phyloP scores from a whole-genome alignment of 2,888 invertebrate species.

The Drosophila falleni region DNA sequence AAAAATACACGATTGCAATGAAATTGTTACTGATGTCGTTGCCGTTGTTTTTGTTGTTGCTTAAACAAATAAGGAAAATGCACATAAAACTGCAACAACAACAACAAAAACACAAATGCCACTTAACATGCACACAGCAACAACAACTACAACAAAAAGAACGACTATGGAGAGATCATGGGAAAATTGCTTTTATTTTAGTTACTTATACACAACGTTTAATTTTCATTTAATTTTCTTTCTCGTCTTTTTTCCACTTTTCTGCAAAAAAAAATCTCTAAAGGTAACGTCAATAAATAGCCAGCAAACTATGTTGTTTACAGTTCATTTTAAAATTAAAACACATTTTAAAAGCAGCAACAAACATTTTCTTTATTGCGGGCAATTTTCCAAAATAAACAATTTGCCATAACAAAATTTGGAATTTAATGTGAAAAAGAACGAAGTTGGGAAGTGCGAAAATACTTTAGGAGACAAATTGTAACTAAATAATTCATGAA shows the following conservation, averaged over 20 bases:
- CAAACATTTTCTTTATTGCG: conserved; percentile 46
- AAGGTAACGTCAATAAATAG: conserved; percentile 60
- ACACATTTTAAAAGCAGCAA: conserved; percentile 55
- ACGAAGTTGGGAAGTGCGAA: conserved; percentile 30
- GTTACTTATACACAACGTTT: conserved; percentile 36
- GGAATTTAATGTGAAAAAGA: conserved; percentile 52
- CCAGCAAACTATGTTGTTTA: conserved; percentile 58
- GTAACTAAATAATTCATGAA: conserved; percentile 19
- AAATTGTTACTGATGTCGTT: conserved; percentile 46
- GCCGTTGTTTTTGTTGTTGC: conserved; percentile 42
- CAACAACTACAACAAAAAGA: conserved; percentile 30
- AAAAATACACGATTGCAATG: conserved; percentile 52
- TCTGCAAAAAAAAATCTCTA: conserved; percentile 43
- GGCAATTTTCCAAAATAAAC: conserved; percentile 71
- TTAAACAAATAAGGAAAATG: conserved; percentile 78
- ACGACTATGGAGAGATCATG: conserved; percentile 66
- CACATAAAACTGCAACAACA: conserved; percentile 57
- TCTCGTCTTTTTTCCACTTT: conserved; percentile 30
- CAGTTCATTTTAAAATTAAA: conserved; percentile 71
- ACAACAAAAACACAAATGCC: conserved; percentile 51
- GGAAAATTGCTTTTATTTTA: conserved; percentile 68
- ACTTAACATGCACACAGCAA: conserved; percentile 54
- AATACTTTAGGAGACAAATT: conserved; percentile 30
- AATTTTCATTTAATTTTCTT: conserved; percentile 55
- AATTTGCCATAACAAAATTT: conserved; percentile 38